Percentiles rank a stretch among this genome's conserved stretches.
Conservation (phyloP, 1,140 invertebrate genomes). For the Dreissena polymorpha region DNA sequence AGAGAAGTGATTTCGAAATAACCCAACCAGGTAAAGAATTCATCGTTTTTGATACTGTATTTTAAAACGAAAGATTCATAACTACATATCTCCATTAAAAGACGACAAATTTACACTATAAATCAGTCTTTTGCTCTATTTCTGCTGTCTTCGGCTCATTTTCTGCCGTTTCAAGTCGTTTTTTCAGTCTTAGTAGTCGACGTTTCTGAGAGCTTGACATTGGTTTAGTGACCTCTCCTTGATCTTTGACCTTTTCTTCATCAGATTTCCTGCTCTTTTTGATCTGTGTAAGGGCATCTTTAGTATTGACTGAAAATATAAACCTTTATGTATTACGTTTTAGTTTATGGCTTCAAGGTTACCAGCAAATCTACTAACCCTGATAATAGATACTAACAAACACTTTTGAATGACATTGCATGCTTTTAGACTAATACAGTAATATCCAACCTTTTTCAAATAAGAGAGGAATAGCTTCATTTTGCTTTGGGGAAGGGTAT, state of each 20-base stretch:
- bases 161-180: background rate
- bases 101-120: too few relatives aligned
- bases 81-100: too few relatives aligned
- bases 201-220: background rate
- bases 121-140: background rate
- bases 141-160: background rate
- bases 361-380: background rate
- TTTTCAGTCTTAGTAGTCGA: background rate
- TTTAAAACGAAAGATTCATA: too few relatives aligned
- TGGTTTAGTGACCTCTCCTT: background rate
- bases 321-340: background rate
- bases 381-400: background rate
- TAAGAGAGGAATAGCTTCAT: too few relatives aligned
- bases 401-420: background rate
- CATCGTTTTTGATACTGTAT: too few relatives aligned
- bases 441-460: too few relatives aligned
- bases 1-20: too few relatives aligned
- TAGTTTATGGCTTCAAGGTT: background rate
- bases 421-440: too few relatives aligned
- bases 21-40: too few relatives aligned
- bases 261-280: constrained; percentile 32
- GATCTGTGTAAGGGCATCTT: constrained; percentile 8
- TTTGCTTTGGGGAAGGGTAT: too few relatives aligned
- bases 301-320: constrained; percentile 7
- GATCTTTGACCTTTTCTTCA: background rate